Conservation (phyloP, 2,888 invertebrate species). For the Chorisops tibialis region DNA sequence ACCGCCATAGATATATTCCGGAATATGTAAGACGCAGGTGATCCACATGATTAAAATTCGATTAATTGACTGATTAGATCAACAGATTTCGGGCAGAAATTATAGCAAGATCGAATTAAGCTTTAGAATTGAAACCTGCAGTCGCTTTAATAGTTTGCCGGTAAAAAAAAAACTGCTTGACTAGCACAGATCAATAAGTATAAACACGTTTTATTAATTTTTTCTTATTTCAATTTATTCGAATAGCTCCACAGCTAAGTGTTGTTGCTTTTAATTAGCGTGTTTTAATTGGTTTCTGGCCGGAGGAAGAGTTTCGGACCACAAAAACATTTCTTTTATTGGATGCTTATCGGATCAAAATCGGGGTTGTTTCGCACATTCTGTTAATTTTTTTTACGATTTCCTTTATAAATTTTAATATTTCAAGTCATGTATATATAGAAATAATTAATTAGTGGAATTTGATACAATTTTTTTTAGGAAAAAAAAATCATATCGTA, state of each 20-base stretch:
- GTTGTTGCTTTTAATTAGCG: conserved; percentile 14
- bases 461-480: too few relatives aligned
- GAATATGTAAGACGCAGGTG: background rate
- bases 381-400: too few relatives aligned
- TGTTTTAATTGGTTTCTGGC: background rate
- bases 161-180: background rate
- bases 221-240: background rate
- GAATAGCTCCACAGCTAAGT: too few relatives aligned
- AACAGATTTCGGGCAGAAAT: background rate
- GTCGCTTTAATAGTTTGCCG: background rate
- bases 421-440: too few relatives aligned
- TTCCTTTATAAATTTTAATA: too few relatives aligned
- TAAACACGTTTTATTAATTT: background rate
- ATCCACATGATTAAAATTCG: conserved; percentile 6
- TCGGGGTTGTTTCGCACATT: too few relatives aligned
- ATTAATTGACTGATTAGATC: conserved; percentile 9
- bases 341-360: too few relatives aligned
- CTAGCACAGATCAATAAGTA: background rate
- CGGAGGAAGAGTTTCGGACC: background rate
- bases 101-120: background rate
- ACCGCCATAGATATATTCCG: background rate
- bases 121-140: background rate
- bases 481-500: too few relatives aligned
- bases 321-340: too few relatives aligned
- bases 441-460: too few relatives aligned